These are phyloP conservation scores for Heliothis subflexa DNA, from an alignment of 1,140 invertebrate genomes.

Conservation along the genomic window DNA sequence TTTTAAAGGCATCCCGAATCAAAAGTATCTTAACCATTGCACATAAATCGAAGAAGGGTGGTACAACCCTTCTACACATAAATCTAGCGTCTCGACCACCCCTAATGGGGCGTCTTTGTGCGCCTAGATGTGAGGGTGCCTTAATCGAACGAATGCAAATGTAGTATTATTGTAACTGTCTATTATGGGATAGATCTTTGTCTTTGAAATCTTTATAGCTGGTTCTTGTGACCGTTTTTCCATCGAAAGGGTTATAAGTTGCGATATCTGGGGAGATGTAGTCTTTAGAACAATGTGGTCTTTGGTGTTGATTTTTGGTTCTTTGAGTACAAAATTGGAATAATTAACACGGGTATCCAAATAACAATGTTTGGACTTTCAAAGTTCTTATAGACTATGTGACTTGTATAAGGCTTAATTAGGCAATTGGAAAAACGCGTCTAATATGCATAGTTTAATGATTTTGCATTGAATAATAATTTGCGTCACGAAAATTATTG, in stretches of 20 bases:
- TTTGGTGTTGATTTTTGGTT: background rate
- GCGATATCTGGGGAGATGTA: background rate
- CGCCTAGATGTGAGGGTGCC: slow-evolving; percentile 37
- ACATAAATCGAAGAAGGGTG: slow-evolving; percentile 47
- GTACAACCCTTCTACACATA: slow-evolving; percentile 42
- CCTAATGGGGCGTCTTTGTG: slow-evolving; percentile 45
- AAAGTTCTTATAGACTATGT: too few relatives aligned
- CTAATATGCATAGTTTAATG: too few relatives aligned
- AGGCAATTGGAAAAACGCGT: too few relatives aligned
- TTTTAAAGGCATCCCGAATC: slow-evolving; percentile 24
- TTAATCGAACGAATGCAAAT: slow-evolving; percentile 45
- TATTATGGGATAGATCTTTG: slow-evolving; percentile 23
- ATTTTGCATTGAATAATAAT: too few relatives aligned
- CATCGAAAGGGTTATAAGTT: background rate
- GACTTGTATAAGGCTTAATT: too few relatives aligned
- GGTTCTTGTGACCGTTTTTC: background rate
- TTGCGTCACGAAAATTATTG: background rate
- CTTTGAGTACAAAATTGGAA: too few relatives aligned
- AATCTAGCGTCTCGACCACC: slow-evolving; percentile 39
- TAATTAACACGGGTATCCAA: too few relatives aligned
- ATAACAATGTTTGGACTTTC: too few relatives aligned
- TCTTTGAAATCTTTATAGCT: slow-evolving; percentile 19
- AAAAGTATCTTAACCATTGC: slow-evolving; percentile 30
- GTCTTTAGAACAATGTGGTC: background rate
- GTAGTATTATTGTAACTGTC: slow-evolving; percentile 22